These are phyloP conservation scores for Coptodon rendalli DNA, from an alignment of 2,113 vertebrate genomes.

Conservation along the genomic window DNA sequence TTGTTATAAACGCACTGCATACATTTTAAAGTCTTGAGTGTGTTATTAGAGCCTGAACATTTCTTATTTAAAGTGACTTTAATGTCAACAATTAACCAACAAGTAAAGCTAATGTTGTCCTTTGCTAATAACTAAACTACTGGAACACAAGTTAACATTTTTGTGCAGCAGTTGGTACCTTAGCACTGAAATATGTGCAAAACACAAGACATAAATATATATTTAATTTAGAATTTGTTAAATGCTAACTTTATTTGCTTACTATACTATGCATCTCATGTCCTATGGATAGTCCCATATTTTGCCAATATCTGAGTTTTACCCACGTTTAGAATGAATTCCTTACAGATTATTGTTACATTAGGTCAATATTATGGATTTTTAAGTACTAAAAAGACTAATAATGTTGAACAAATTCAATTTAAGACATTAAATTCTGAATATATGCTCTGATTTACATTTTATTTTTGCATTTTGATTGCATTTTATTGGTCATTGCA, in stretches of 20 bases:
- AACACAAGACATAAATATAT: accelerated
- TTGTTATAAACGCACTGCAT: not conserved
- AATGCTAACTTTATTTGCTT: not conserved
- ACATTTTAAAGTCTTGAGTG: not conserved
- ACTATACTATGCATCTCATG: not conserved
- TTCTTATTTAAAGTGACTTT: not conserved
- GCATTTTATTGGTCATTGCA: not conserved
- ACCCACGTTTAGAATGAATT: not conserved
- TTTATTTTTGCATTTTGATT: not conserved
- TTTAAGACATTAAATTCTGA: not conserved
- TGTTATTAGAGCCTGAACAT: not conserved
- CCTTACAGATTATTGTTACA: not conserved
- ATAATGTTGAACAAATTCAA: not conserved
- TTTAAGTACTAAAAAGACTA: not conserved
- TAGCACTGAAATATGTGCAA: not conserved
- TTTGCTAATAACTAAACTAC: not conserved
- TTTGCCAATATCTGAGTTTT: not conserved
- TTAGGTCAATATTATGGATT: not conserved
- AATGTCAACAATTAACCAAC: not conserved
- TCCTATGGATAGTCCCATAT: not conserved
- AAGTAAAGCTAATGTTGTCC: not conserved
- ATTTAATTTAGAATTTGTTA: not conserved
- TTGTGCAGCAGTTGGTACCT: not conserved
- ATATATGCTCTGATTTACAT: not conserved
- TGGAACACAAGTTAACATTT: not conserved